Evolutionary conservation across 2,113 vertebrate species (phyloP), one percentile per base, ranked within the genome.

Genomic region (Cololabis saira): DNA sequence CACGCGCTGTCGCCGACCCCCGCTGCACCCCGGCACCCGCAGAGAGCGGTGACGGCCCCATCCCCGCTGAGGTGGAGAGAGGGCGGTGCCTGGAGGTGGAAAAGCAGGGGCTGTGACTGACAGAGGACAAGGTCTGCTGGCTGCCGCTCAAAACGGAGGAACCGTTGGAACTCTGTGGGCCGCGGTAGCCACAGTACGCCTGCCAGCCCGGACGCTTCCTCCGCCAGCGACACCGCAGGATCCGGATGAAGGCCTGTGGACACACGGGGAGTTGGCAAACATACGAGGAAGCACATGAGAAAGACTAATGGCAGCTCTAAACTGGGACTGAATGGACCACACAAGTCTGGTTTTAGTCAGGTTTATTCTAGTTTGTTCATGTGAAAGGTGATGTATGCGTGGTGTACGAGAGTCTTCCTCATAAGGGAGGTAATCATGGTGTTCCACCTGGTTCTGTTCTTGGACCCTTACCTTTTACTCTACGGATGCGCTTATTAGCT

Each of bases 191-290:
- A 43, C 64, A 85, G 61, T 80, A 67, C 10, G 81, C 77, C 52
- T 77, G 81, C 74, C 66, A 84, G 12, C 83, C 79, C 51, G 61
- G 82, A 33, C 67, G 77, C 67, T 71, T 81, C 67, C 17, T 59
- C 68, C 71, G 82, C 88, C 83, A 88, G 0, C 55, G 82, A 9
- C 88, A 90, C 21, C 73, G 88, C 1, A 90, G 80, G 66, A 90
- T 90, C 58, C 86, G 65, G 21, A 86, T 80, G 56, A 90, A 90
- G 1, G 88, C 83, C 88, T 90, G 62, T 1, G 41, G 19, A 52
- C n/a, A 19, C 19, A 53, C 16, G 42, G 24, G 11, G 14, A 16
- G 19, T 9, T 11, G 27, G 4, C 14, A 27, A 14, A 21, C 19
- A 0, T 14, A 1, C 45, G 56, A 59, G 9, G 10, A 45, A 45